phyloP scores from a whole-genome alignment of 2,113 vertebrate genomes.

The Grallaria varia region DNA sequence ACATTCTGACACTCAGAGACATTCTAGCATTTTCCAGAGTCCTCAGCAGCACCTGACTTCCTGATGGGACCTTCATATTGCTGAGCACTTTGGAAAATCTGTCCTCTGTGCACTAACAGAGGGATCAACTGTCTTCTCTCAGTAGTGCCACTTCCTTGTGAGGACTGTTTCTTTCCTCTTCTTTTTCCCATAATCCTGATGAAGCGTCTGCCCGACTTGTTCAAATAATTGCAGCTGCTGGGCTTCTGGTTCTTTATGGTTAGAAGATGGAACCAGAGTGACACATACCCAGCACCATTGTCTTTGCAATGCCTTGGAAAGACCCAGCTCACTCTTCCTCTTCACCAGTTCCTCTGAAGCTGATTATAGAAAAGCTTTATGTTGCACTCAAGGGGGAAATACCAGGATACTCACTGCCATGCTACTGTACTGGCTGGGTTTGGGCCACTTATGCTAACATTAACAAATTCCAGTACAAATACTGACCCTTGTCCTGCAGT shows the following conservation, averaged over 20 bases:
- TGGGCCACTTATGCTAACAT: not conserved
- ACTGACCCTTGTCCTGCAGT: not conserved
- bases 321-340: not conserved
- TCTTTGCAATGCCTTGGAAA: not conserved
- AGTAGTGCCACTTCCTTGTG: not conserved
- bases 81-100: not conserved
- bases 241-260: not conserved
- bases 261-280: not conserved
- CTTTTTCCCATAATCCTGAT: not conserved
- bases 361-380: not conserved
- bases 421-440: not conserved
- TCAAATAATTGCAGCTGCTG: not conserved
- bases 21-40: not conserved
- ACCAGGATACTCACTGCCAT: not conserved
- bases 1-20: not conserved
- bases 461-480: not conserved
- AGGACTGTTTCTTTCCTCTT: not conserved
- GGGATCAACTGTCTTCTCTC: not conserved
- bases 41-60: not conserved
- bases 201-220: not conserved
- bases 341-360: not conserved
- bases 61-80: not conserved
- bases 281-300: not conserved
- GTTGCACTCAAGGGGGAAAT: not conserved
- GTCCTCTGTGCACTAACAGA: fast-evolving